A percentile compares a stretch with the other conserved stretches of the same genome.
These are phyloP conservation scores for Chaunax sp. DNA, from an alignment of 2,797 vertebrate genomes.

Conservation along the genomic window DNA sequence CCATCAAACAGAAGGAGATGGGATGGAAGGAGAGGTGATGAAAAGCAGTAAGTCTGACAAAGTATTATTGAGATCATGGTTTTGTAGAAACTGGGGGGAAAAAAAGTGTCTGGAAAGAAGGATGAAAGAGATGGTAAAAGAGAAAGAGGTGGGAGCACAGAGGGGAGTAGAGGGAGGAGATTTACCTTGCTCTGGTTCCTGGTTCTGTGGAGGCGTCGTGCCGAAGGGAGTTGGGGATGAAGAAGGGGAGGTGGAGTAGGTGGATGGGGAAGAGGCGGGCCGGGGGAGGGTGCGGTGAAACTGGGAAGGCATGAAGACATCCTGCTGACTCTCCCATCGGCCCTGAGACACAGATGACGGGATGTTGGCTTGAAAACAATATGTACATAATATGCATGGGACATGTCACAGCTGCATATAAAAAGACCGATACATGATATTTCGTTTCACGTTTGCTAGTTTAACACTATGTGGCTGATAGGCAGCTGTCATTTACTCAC, in stretches of 20 bases:
- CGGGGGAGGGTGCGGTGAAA: constrained; percentile 83
- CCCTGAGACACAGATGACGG: constrained; percentile 77
- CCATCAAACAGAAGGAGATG: constrained; percentile 9
- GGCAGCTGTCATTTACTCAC: no score
- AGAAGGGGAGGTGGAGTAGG: constrained; percentile 76
- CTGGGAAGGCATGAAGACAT: constrained; percentile 89
- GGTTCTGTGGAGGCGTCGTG: constrained; percentile 59
- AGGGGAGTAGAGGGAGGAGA: not conserved
- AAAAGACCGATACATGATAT: no score
- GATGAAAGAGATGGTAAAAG: not conserved
- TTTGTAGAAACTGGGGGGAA: not conserved
- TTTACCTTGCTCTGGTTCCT: constrained; percentile 82
- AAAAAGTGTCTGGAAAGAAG: not conserved
- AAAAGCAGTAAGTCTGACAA: no score
- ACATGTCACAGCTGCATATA: not conserved
- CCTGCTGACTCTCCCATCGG: constrained; percentile 98
- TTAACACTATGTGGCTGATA: no score
- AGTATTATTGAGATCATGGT: not conserved
- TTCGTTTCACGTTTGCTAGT: no score
- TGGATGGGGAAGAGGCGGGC: constrained; percentile 75
- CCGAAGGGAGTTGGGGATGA: constrained; percentile 54
- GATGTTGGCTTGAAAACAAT: not conserved
- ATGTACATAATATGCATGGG: not conserved
- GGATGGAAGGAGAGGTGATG: not conserved
- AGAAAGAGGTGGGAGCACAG: not conserved